Base-by-base conservation (phyloP, 2,113 vertebrate genomes). In the Butorides virescens region DNA sequence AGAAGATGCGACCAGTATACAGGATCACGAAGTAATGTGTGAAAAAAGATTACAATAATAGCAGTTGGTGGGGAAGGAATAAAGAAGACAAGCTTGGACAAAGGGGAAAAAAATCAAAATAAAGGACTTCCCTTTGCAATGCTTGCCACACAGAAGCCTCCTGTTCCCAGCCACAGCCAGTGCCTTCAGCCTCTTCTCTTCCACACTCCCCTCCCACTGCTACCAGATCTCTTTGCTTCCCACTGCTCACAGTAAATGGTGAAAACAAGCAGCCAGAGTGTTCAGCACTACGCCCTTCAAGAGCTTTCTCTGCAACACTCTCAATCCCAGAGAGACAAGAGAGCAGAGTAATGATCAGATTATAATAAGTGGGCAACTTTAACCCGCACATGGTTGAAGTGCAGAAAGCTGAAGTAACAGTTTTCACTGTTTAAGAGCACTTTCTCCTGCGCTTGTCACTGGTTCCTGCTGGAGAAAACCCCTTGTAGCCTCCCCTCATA, bases 1-100 rank as follows among this genome's bases (percentile, higher is more conserved):
- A 29, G 46, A 61, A 76, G 36, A 36, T 10, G 37, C 0, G 2
- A n/a, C 7, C 18, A 2, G 4, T 59, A 23, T 8, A 10, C 29
- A 89, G 29, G 25, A n/a, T 74, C 44, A 55, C 26, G 71, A 55
- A 76, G 10, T 8, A 68, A 67, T 19, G 27, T 44, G 30, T 82
- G 49, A 26, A 68, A 77, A 79, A 59, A 59, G 5, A 13, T 44
- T 2, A 29, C 12, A 59, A 17, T 39, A 32, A 55, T 30, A 53
- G 23, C 25, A 68, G 32, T 9, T 68, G 27, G 6, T 89, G 49
- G 17, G 34, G 30, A 65, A 11, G 16, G 3, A 85, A 66, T 49
- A 77, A 77, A 18, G 10, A 30, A 67, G 6, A 30, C 13, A 77
- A 89, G 39, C 6, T 49, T 77, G 23, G 32, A 62, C 20, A 46